Evolutionary conservation across 2,888 invertebrate species (phyloP).

Genomic region (Ormyrus nitidulus): DNA sequence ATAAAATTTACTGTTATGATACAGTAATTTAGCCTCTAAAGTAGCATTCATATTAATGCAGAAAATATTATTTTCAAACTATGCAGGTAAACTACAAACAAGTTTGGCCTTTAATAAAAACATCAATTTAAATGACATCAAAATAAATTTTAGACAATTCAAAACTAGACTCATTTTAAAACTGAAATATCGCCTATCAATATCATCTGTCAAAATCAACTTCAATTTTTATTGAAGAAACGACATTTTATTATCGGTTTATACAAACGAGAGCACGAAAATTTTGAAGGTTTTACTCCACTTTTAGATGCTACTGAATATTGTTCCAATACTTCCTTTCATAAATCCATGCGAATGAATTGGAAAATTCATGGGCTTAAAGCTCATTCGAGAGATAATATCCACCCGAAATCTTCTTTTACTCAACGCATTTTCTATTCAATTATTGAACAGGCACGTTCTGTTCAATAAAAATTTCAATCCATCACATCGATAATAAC

Average conservation of each 20-base stretch:
- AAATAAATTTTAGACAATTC: not conserved
- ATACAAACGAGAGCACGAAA: not conserved
- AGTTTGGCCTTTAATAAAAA: too few relatives aligned
- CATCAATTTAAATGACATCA: not conserved
- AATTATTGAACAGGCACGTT: conserved; percentile 28
- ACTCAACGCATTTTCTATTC: conserved; percentile 31
- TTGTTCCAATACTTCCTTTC: not conserved
- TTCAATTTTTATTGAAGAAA: too few relatives aligned
- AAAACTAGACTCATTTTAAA: not conserved
- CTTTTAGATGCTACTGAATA: not conserved
- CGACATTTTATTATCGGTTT: not conserved
- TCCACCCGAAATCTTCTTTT: conserved; percentile 30
- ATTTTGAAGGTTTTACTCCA: not conserved
- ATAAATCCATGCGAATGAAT: conserved; percentile 29
- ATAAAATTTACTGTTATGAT: too few relatives aligned
- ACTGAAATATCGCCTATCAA: not conserved
- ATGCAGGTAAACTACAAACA: too few relatives aligned
- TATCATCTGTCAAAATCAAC: too few relatives aligned
- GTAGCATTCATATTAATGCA: too few relatives aligned
- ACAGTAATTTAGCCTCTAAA: too few relatives aligned
- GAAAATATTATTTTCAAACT: too few relatives aligned
- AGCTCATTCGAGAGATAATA: conserved; percentile 40
- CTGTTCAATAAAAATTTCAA: conserved; percentile 25
- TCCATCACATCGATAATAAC: conserved; percentile 14
- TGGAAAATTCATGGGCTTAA: conserved; percentile 41